These are phyloP conservation scores for Eretmochelys imbricata DNA, from an alignment of 2,113 vertebrate species.

Conservation along the genomic window DNA sequence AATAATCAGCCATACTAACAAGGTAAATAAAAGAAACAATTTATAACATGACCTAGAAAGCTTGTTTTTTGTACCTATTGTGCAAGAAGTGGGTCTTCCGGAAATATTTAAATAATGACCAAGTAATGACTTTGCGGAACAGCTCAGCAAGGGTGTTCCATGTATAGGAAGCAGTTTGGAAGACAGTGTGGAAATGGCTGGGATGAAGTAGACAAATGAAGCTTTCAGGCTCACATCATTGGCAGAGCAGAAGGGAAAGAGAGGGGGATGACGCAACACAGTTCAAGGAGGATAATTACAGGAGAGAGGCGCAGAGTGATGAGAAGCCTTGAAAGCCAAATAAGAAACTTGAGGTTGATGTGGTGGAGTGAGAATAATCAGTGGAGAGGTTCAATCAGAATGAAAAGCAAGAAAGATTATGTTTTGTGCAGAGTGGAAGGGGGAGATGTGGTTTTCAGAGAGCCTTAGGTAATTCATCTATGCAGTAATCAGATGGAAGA, in stretches of 20 bases:
- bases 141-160: not conserved
- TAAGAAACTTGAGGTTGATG: not conserved
- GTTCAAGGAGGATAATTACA: slow-evolving; percentile 38
- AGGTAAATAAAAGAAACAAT: slow-evolving; percentile 22
- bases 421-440: slow-evolving; percentile 19
- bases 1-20: not conserved
- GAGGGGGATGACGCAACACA: slow-evolving; percentile 28
- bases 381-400: not conserved
- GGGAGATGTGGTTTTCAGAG: not conserved
- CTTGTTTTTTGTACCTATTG: not conserved
- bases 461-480: not conserved
- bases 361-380: slow-evolving; percentile 35
- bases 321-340: slow-evolving; percentile 19
- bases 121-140: not conserved
- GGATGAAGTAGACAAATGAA: not conserved
- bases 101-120: not conserved
- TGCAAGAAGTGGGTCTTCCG: slow-evolving; percentile 5
- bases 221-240: not conserved
- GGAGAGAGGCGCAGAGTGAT: not conserved
- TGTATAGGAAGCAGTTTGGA: not conserved
- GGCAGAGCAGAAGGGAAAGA: not conserved
- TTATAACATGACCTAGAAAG: slow-evolving; percentile 5
- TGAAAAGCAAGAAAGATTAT: slow-evolving; percentile 36
- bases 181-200: not conserved
- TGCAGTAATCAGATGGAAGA: not conserved